These are phyloP conservation scores for Thermophis baileyi DNA, from an alignment of 2,113 vertebrate genomes.

Conservation along the genomic window DNA sequence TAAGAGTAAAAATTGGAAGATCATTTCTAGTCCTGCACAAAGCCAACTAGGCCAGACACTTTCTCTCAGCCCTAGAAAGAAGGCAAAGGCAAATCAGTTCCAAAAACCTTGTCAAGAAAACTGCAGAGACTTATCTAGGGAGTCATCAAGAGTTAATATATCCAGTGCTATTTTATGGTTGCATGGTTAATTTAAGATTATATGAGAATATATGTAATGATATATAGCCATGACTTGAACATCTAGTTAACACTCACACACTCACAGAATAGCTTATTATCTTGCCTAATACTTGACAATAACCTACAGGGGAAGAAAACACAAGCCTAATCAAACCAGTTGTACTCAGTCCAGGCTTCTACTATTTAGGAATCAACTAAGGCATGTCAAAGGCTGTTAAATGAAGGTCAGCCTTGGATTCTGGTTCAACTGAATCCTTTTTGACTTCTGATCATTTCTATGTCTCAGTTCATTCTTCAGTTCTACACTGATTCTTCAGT, in stretches of 20 bases:
- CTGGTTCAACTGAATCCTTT: background rate
- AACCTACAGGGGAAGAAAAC: accelerated
- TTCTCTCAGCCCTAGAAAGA: background rate
- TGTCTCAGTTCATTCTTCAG: background rate
- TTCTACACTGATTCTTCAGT: background rate
- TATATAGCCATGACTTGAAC: background rate
- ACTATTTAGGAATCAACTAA: background rate
- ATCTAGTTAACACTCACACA: background rate
- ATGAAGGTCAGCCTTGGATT: background rate
- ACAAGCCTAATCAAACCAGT: background rate
- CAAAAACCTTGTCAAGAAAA: background rate
- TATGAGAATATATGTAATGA: background rate
- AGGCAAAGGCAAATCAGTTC: background rate
- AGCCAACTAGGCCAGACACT: background rate
- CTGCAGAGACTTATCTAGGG: background rate
- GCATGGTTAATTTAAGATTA: background rate
- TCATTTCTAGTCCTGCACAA: background rate
- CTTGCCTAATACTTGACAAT: background rate
- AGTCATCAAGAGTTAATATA: background rate
- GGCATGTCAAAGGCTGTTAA: background rate
- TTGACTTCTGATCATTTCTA: background rate
- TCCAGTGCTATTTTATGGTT: background rate
- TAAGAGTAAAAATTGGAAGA: background rate
- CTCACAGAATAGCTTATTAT: background rate
- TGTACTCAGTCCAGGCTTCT: background rate